Evolutionary conservation across 1,140 invertebrate genomes (phyloP).

Genomic region (Drosophila lowei): DNA sequence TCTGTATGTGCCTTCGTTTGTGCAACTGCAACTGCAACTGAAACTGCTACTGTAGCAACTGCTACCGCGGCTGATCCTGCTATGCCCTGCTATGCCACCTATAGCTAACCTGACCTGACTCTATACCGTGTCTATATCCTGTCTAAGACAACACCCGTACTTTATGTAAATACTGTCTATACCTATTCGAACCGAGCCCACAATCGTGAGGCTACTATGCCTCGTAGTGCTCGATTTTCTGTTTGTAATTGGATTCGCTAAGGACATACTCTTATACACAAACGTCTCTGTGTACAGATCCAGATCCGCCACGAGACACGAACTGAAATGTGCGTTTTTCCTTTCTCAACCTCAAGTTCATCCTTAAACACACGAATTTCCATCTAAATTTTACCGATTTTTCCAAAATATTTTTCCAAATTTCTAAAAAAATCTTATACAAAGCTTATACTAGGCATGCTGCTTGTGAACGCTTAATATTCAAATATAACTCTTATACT

Average conservation of each 20-base stretch:
- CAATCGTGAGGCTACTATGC: conserved; percentile 19
- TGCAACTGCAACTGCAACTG: conserved; percentile 32
- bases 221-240: conserved; percentile 41
- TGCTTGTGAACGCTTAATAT: conserved; percentile 62
- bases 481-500: conserved; percentile 3
- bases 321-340: conserved; percentile 63
- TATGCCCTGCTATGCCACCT: conserved; percentile 54
- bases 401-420: conserved; percentile 22
- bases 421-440: conserved; percentile 1
- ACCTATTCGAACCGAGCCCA: conserved; percentile 2
- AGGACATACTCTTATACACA: conserved; percentile 16
- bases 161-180: conserved; percentile 52
- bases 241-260: conserved; percentile 49
- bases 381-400: conserved; percentile 18
- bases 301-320: conserved; percentile 28
- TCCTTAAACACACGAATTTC: conserved; percentile 18
- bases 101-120: conserved; percentile 54
- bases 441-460: conserved; percentile 49
- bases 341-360: conserved; percentile 29
- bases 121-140: conserved; percentile 29
- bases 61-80: conserved; percentile 26
- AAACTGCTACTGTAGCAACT: conserved; percentile 30
- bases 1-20: conserved; percentile 55
- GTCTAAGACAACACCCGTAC: conserved; percentile 22
- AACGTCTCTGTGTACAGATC: conserved; percentile 32